These are phyloP conservation scores for Trachurus trachurus DNA, from an alignment of 2,797 vertebrate genomes.

Conservation along the genomic window DNA sequence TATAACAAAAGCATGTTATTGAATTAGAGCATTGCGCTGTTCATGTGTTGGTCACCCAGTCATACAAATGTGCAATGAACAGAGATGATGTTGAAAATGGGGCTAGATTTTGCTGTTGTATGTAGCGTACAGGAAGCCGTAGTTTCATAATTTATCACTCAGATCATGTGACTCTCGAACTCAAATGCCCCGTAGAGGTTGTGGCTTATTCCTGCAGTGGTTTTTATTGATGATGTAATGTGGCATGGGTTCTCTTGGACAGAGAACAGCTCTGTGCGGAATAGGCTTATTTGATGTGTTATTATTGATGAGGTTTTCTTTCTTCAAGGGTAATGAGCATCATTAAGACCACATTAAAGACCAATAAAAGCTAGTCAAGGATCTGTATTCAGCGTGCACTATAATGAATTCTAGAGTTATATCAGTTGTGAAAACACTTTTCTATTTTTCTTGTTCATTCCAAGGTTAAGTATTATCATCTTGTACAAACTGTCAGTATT, in stretches of 20 bases:
- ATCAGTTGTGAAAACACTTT: neutral
- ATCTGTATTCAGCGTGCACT: neutral
- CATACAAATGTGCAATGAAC: neutral
- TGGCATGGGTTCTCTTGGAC: constrained; percentile 12
- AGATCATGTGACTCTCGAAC: neutral
- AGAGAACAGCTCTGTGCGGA: constrained; percentile 12
- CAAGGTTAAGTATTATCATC: constrained; percentile 4
- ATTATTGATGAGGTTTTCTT: constrained; percentile 3
- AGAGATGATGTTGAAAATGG: neutral
- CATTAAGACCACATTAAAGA: neutral
- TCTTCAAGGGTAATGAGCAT: constrained; percentile 4
- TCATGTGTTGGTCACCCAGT: neutral
- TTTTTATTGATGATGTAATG: constrained; percentile 26
- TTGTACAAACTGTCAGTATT: neutral
- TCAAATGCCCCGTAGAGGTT: neutral
- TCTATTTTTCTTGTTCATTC: neutral
- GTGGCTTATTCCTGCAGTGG: constrained; percentile 14
- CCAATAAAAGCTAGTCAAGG: neutral
- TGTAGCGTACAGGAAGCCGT: neutral
- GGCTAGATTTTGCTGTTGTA: neutral
- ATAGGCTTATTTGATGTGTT: constrained; percentile 7
- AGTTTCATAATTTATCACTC: constrained; percentile 13
- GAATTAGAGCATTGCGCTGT: neutral
- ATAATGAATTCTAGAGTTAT: neutral
- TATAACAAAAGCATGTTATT: neutral